Base-by-base conservation (phyloP, 30 jellyfish, hydroid and myxozoan species). In the Thelohanellus kitauei region DNA sequence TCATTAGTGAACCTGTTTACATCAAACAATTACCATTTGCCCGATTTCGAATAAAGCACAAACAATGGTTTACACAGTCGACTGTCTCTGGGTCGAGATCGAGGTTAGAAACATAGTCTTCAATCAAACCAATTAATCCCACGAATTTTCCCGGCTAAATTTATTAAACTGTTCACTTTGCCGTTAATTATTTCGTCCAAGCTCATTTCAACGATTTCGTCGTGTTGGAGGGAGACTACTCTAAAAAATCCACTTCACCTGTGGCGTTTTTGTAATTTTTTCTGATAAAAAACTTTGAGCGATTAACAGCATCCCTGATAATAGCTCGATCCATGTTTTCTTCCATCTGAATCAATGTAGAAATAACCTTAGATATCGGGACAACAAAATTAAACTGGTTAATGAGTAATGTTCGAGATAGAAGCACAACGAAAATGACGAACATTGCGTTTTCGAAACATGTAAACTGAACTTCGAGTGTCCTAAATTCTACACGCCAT, bases 371-470 rank as follows among this genome's bases (percentile, higher is more conserved):
- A 20, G 98, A 80, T 21, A 80, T 80, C 18, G 98, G 98, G 1
- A 80, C 38, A 31, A 80, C 34, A 15, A 80, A 58, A 56, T 80
- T 58, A 19, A 80, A 52, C 9, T 65, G 45, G 48, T 48, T 58
- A 1, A 89, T 64, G 43, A 64, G 48, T 29, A 80, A 58, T n/a
- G 65, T 85, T 21, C 98, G 25, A 23, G 98, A 64, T 54, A 80
- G 44, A 62, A 80, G 50, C 4, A 80, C 89, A 33, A 80, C 60
- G 44, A 80, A 80, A 41, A 62, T 84, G 17, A 80, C 98, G 38
- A 56, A 80, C 8, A 89, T 89, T 14, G 98, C 98, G 38, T 80
- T 80, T 44, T 64, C 98, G 48, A 80, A 80, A 44, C 65, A 89
- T 17, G 98, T 80, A 47, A 80, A 58, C 38, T 80, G 98, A 18